Evolutionary conservation across 2,113 vertebrate genomes (phyloP).

Genomic region (Pholis gunnellus): DNA sequence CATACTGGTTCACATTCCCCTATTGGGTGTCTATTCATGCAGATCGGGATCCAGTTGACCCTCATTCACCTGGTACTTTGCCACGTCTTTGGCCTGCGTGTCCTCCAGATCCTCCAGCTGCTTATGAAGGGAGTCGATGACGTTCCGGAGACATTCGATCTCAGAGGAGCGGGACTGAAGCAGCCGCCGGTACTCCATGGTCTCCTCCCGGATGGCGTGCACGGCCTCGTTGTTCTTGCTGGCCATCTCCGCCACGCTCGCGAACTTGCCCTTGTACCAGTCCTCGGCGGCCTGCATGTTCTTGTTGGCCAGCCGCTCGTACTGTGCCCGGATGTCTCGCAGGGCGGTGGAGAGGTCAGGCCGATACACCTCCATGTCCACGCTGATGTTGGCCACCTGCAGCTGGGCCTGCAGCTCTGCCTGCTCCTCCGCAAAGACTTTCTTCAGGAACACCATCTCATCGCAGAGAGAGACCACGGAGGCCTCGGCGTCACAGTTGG

Average conservation of each 20-base stretch:
- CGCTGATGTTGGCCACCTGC: slow-evolving; percentile 78
- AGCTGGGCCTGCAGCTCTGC: slow-evolving; percentile 81
- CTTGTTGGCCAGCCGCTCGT: slow-evolving; percentile 84
- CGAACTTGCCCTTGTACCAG: slow-evolving; percentile 87
- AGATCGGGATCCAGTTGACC: not conserved
- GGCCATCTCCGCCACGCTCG: slow-evolving; percentile 82
- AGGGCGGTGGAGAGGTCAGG: slow-evolving; percentile 85
- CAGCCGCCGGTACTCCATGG: slow-evolving; percentile 86
- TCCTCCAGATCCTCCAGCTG: slow-evolving; percentile 88
- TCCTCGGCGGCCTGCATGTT: slow-evolving; percentile 87
- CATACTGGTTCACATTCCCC: not conserved
- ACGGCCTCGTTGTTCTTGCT: slow-evolving; percentile 85
- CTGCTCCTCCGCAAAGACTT: slow-evolving; percentile 84
- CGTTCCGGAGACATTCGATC: slow-evolving; percentile 85
- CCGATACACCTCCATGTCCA: slow-evolving; percentile 78
- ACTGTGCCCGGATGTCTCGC: slow-evolving; percentile 85
- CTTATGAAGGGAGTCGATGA: slow-evolving; percentile 85
- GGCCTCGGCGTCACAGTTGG: slow-evolving; percentile 81
- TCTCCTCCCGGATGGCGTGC: slow-evolving; percentile 88
- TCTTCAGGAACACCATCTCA: slow-evolving; percentile 86
- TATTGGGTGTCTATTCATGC: not conserved
- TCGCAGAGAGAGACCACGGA: slow-evolving; percentile 83
- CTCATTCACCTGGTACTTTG: slow-evolving; percentile 84
- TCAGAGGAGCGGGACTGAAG: slow-evolving; percentile 86
- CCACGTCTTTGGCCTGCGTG: slow-evolving; percentile 83